Conservation (phyloP, 1,140 invertebrate genomes). For the Leucophenga varia region DNA sequence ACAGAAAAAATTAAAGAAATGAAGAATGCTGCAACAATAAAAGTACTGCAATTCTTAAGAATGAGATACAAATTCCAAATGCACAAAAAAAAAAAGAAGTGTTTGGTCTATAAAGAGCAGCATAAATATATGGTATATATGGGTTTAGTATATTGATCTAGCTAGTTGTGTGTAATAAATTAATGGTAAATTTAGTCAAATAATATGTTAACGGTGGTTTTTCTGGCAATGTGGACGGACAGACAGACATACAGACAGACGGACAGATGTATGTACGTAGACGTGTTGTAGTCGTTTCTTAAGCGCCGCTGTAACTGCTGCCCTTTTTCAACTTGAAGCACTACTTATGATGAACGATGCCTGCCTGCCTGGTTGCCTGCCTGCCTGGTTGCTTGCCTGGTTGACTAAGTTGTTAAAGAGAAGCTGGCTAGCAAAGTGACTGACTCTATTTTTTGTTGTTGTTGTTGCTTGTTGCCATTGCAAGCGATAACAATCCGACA, state of each 20-base stretch:
- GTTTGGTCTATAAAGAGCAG: too few relatives aligned
- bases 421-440: too few relatives aligned
- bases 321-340: constrained; percentile 40
- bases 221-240: too few relatives aligned
- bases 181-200: constrained; percentile 52
- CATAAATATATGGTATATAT: too few relatives aligned
- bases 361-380: constrained; percentile 1
- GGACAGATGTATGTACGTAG: too few relatives aligned
- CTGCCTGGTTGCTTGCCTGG: constrained; percentile 19
- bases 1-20: too few relatives aligned
- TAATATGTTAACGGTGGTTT: constrained; percentile 53
- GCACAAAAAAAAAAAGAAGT: too few relatives aligned
- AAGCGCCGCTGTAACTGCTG: constrained; percentile 11
- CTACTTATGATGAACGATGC: not conserved
- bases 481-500: not conserved
- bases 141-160: not conserved
- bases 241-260: too few relatives aligned
- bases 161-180: constrained; percentile 46
- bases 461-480: constrained; percentile 7
- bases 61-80: too few relatives aligned
- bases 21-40: not conserved
- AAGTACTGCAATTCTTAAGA: not conserved
- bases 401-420: constrained; percentile 44
- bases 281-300: too few relatives aligned
- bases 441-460: too few relatives aligned